Evolutionary conservation across 2,888 invertebrate genomes (phyloP), one percentile per base, ranked within the genome.

Genomic region (Dryobota labecula): DNA sequence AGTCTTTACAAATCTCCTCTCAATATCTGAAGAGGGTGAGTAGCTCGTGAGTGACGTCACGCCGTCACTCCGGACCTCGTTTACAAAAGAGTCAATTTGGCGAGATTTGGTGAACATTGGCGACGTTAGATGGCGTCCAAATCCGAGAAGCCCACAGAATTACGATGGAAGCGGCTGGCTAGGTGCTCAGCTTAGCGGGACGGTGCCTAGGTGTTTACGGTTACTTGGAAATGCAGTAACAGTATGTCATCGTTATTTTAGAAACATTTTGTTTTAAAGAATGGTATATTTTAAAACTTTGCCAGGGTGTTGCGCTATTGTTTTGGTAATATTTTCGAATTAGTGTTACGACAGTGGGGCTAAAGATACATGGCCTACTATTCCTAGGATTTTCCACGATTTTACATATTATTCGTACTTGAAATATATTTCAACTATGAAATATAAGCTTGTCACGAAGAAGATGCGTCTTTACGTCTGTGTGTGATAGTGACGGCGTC

Each of bases 201-300:
- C 36, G 41, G 41, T 30, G 41, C 47, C 41, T 27, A 47, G 27
- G n/a, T 61, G n/a, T 20, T 47, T 36, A 57, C 27, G 60, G 33
- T 36, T 51, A 45, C 33, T 61, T 49, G 33, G 27, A 41, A 62
- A 36, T n/a, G 73, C 56, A 80, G 64, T 80, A 80, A 68, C 64
- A 33, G 33, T 80, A 24, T 47, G 20, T 75, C 45, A 47, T 65
- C 36, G 24, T 79, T 62, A 53, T 20, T 54, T 71, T 64, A 27
- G 0, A 43, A 53, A n/a, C 6, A 49, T 24, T 56, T 45, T n/a
- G 33, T 64, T 65, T 38, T 24, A 51, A 58, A 27, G 33, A 33
- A 73, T 15, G 9, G 27, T 18, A 51, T 38, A 51, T 38, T 56
- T 49, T 61, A 15, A 38, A 49, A 70, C 4, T 49, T 54, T 33